Evolutionary conservation across 2,888 invertebrate species (phyloP).

Genomic region (Drosophila paranaensis): DNA sequence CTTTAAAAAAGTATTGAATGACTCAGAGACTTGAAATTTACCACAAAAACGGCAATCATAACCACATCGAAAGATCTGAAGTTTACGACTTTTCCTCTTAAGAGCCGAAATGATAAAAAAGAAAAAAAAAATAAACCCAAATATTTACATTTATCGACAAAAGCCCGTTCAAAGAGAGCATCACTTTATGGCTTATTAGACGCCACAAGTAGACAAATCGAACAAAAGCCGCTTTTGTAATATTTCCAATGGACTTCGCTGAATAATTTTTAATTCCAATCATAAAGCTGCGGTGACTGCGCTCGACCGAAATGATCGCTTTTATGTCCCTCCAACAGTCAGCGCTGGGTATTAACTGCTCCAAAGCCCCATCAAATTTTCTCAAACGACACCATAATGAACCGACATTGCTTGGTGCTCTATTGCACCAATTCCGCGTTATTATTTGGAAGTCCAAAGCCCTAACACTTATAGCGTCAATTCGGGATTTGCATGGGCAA

Average conservation of each 20-base stretch:
- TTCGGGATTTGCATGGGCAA: conserved; percentile 51
- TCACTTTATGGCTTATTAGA: conserved; percentile 76
- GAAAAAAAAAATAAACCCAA: conserved; percentile 42
- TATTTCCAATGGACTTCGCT: conserved; percentile 35
- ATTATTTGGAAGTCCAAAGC: conserved; percentile 12
- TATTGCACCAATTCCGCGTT: conserved; percentile 12
- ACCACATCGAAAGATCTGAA: conserved; percentile 63
- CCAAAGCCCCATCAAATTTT: conserved; percentile 31
- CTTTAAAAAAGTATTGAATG: conserved; percentile 42
- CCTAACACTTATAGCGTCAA: conserved; percentile 52
- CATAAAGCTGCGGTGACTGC: conserved; percentile 44
- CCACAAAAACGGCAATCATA: conserved; percentile 48
- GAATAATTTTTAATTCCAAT: conserved; percentile 64
- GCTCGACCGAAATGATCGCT: conserved; percentile 57
- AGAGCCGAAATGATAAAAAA: conserved; percentile 23
- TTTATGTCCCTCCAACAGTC: conserved; percentile 25
- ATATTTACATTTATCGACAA: conserved; percentile 67
- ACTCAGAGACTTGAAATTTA: conserved; percentile 41
- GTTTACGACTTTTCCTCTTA: conserved; percentile 63
- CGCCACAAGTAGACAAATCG: conserved; percentile 47
- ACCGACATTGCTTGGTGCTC: conserved; percentile 28
- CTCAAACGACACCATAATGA: conserved; percentile 65
- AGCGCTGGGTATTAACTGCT: conserved; percentile 7
- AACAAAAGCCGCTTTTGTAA: conserved; percentile 72
- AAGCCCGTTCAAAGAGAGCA: conserved; percentile 37